A percentile compares a stretch with the other conserved stretches of the same genome.
Evolutionary conservation across 2,797 vertebrate genomes (phyloP).

Genomic region (Coracias cyanogaster): DNA sequence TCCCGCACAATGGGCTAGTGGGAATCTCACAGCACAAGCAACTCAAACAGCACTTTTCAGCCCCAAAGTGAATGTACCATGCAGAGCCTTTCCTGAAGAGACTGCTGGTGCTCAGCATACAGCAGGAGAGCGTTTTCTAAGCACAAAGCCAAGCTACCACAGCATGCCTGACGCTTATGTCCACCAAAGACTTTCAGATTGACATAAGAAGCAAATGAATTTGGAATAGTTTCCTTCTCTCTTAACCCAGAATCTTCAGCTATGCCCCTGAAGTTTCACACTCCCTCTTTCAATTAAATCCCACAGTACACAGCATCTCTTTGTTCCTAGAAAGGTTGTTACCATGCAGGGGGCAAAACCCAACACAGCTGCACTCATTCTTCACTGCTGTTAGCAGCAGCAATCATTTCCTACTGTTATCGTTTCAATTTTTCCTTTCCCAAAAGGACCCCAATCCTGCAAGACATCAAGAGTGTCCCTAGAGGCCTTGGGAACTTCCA

Average conservation of each 20-base stretch:
- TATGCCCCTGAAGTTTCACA: not conserved
- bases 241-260: not conserved
- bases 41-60: not conserved
- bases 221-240: not conserved
- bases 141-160: not conserved
- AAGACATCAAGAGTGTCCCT: not conserved
- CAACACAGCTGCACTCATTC: not conserved
- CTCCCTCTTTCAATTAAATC: not conserved
- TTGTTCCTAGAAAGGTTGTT: conserved; percentile 6
- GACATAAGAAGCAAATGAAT: not conserved
- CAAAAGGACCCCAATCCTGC: not conserved
- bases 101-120: not conserved
- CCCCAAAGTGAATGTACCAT: not conserved
- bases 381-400: not conserved
- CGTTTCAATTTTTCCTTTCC: not conserved
- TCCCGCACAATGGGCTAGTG: not conserved
- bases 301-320: not conserved
- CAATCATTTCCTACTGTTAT: not conserved
- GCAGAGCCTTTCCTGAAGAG: not conserved
- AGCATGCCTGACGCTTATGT: not conserved
- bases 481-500: not conserved
- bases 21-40: conserved; percentile 1
- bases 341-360: not conserved
- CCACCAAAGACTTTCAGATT: not conserved
- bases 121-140: not conserved